Evolutionary conservation across 2,113 vertebrate genomes (phyloP).

Genomic region (Eurystomus gularis): DNA sequence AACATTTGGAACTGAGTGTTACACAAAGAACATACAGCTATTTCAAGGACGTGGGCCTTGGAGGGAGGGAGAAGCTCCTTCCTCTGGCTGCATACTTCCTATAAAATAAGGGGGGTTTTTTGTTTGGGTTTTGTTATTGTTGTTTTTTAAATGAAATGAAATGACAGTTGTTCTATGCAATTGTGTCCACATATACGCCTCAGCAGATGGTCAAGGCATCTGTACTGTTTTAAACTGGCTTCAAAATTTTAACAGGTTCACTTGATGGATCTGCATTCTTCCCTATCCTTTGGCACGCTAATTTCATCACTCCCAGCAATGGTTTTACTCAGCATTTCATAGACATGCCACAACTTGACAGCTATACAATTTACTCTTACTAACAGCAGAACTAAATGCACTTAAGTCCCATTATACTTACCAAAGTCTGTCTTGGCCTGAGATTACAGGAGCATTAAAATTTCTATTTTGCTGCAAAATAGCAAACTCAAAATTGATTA

Average conservation of each 20-base stretch:
- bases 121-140: background rate
- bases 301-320: background rate
- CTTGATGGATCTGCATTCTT: background rate
- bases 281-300: background rate
- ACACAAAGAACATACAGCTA: background rate
- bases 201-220: conserved; percentile 18
- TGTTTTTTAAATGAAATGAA: too few relatives aligned
- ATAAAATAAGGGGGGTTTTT: background rate
- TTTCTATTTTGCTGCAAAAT: background rate
- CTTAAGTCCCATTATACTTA: background rate
- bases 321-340: background rate
- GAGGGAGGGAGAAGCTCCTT: background rate
- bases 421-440: background rate
- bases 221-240: background rate
- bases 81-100: background rate
- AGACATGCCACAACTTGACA: background rate
- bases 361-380: background rate
- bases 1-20: background rate
- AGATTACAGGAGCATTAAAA: background rate
- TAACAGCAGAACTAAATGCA: background rate
- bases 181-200: background rate
- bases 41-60: background rate
- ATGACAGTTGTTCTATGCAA: background rate
- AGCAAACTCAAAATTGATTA: background rate
- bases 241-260: conserved; percentile 7